Percentiles rank a stretch among this genome's conserved stretches.
Evolutionary conservation across 2,113 vertebrate genomes (phyloP).

Genomic region (Vulpes lagopus): DNA sequence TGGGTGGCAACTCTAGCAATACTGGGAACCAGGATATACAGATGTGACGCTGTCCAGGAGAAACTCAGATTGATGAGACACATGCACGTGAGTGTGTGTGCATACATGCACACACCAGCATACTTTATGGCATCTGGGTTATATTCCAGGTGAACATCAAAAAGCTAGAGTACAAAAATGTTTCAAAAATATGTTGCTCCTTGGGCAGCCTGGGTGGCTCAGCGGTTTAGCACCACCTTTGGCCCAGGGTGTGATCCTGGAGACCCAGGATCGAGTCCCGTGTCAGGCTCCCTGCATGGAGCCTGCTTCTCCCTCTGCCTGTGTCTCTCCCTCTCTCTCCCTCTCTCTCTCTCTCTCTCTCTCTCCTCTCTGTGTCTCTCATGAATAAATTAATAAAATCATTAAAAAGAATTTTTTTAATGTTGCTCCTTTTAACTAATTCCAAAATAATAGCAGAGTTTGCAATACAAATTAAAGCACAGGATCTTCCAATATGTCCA

Average conservation of each 20-base stretch:
- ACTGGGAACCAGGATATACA: not conserved
- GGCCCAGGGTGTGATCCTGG: too few species aligned
- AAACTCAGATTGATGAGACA: not conserved
- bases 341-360: too few species aligned
- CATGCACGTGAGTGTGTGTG: not conserved
- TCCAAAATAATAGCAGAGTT: conserved; percentile 47
- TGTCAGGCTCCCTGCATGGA: too few species aligned
- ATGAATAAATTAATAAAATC: too few species aligned
- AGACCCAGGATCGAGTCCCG: too few species aligned
- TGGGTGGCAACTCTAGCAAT: not conserved
- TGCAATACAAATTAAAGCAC: not conserved
- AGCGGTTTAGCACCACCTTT: too few species aligned
- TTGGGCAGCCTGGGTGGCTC: not conserved
- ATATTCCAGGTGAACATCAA: conserved; percentile 34
- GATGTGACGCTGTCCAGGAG: not conserved
- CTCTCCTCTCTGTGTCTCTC: too few species aligned
- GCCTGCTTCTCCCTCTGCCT: too few species aligned
- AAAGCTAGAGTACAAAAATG: conserved; percentile 21
- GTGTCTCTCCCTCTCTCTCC: too few species aligned
- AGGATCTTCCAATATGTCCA: not conserved
- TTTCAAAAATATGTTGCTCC: not conserved
- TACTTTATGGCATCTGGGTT: not conserved
- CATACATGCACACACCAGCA: not conserved
- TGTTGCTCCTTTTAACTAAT: conserved; percentile 32
- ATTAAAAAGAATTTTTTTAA: not conserved